Evolutionary conservation across 1,140 invertebrate species (phyloP), one percentile per base, ranked within the genome.

Genomic region (Drosophila pseudoobscura): DNA sequence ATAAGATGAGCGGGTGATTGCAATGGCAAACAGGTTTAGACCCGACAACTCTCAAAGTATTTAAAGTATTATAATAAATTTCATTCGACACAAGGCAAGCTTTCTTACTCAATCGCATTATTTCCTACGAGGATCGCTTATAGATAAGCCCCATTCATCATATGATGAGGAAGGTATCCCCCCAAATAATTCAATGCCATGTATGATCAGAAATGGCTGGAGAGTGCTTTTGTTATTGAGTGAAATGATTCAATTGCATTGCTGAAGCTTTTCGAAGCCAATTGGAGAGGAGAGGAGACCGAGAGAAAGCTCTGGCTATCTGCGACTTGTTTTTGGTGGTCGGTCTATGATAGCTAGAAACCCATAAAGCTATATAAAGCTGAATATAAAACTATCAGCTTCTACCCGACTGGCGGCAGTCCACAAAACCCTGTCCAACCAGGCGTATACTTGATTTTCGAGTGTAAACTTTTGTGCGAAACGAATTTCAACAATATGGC

Each of bases 1-100:
- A 77, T 91, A 15, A 88, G 77, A 26, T 82, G 46, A 73, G 7
- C 2, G 26, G 13, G 31, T 9, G 5, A 1, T 8, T 26, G 39
- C 8, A 56, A 13, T 43, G 7, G n/a, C 2, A 41, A 47, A 53
- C 43, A 9, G 39, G 51, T 56, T 17, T 17, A 17, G 17, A 17
- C 17, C 17, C 17, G 17, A 17, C 17, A 0, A 0, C 17, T 56
- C 6, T 47, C n/a, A 56, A 49, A 11, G 13, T 39, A 22, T 20
- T 24, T 22, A 11, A 47, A 43, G 20, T 68, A 35, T 47, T 62
- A 56, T 44, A 46, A 13, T 63, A 17, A 22, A 44, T 31, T 17
- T 61, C n/a, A 61, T 56, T 49, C 13, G 24, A 61, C 17, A 17
- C 17, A 17, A 17, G 17, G 17, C 17, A 17, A 17, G 17, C 17